phyloP scores from a whole-genome alignment of 2,113 vertebrate species.

The Patagioenas fasciata region DNA sequence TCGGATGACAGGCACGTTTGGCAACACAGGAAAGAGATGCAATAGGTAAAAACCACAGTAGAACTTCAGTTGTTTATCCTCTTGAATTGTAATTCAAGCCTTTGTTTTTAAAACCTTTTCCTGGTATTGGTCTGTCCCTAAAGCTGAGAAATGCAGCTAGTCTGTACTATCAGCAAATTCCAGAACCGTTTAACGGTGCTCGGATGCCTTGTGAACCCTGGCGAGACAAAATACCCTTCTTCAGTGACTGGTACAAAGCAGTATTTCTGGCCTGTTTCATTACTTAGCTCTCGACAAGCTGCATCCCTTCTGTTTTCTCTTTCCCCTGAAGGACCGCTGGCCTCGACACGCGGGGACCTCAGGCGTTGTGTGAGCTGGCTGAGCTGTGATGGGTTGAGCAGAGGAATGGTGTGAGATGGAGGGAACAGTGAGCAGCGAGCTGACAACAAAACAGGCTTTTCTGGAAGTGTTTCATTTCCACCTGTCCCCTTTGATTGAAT shows the following conservation, averaged over 20 bases:
- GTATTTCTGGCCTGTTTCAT: background rate
- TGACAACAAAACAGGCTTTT: background rate
- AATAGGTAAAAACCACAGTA: slow-evolving; percentile 55
- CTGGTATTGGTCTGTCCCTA: background rate
- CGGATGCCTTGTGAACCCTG: background rate
- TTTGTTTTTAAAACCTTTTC: slow-evolving; percentile 35
- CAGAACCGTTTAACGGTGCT: background rate
- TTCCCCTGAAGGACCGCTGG: background rate
- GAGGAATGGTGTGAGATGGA: background rate
- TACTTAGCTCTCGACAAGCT: background rate
- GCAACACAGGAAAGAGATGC: slow-evolving; percentile 33
- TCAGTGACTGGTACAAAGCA: background rate
- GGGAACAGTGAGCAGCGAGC: background rate
- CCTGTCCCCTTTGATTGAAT: background rate
- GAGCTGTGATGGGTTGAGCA: background rate
- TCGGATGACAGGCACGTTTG: background rate
- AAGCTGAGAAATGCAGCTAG: slow-evolving; percentile 10
- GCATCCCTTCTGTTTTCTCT: background rate
- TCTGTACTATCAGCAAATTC: slow-evolving; percentile 24
- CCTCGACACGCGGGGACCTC: no score
- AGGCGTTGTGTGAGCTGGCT: background rate
- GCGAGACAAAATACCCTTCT: background rate
- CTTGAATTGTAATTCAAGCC: background rate
- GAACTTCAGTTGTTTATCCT: slow-evolving; percentile 33
- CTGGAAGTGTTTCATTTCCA: background rate